Base-by-base conservation (phyloP, 2,888 invertebrate species). In the Desoria tigrina region DNA sequence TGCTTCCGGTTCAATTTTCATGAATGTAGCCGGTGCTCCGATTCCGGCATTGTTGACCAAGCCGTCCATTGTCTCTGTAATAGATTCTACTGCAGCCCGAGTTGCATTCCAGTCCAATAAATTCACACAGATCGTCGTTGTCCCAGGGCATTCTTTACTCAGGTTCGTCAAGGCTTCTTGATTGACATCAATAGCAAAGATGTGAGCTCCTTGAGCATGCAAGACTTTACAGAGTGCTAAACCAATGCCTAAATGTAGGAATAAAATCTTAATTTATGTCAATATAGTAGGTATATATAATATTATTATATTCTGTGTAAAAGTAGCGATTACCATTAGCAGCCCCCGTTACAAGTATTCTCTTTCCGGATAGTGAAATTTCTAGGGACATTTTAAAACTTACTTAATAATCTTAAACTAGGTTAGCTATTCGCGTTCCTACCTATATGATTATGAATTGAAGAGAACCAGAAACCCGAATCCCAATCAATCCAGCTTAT, bases 31-130 rank as follows among this genome's bases (percentile, higher is more conserved):
- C 37, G 90, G 83, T 49, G 84, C 79, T 2, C 88, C 88, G 32
- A 90, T 80, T 1, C 88, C 95, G 1, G 95, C 95, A 83, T 94
- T 95, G 78, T 96, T 96, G 0, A 96, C 93, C 27, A 95, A 80
- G 6, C 92, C 85, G 80, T 96, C 90, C 71, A 94, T 85, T 62
- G 83, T 82, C 0, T 86, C 86, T 24, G 88, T 83, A 42, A 86
- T 82, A 72, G 84, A 82, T 23, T 59, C 51, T 0, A 90, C 78
- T 0, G 82, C 84, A 67, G 83, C 79, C 66, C 86, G 84, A 0
- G 92, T 89, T 66, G 83, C 84, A 1, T 87, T 82, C 93, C 94
- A 94, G 78, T 92, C 84, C 6, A 82, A 80, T 26, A 95, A 78
- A 79, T 95, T 91, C 0, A 88, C 85, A 61, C 84, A 82, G 14